Evolutionary conservation across 2,113 vertebrate species (phyloP).

Genomic region (Chaetops frenatus): DNA sequence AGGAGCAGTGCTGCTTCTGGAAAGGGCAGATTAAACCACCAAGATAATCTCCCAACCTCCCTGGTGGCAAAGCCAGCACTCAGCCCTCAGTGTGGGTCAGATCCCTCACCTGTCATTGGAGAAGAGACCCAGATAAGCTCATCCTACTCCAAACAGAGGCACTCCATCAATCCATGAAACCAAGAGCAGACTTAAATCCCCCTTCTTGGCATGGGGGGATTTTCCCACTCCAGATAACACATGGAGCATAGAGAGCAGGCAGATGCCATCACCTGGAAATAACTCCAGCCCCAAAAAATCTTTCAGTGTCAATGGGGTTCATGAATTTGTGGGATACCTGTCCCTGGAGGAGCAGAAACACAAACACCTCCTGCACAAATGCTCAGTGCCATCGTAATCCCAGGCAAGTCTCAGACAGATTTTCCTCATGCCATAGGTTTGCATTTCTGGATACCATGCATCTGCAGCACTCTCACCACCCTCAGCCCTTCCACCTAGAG

Average conservation of each 20-base stretch:
- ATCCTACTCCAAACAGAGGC: neutral
- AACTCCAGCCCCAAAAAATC: neutral
- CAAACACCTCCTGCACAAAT: neutral
- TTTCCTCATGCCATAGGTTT: neutral
- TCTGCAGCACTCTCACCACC: neutral
- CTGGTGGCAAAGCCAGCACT: neutral
- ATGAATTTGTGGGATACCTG: neutral
- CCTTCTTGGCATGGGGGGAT: neutral
- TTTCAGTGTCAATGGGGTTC: accelerated
- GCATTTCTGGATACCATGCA: neutral
- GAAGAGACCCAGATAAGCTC: neutral
- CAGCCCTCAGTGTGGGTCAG: neutral
- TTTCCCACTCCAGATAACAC: neutral
- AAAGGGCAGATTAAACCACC: neutral
- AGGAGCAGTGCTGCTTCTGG: accelerated
- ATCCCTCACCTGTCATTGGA: neutral
- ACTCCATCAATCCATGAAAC: neutral
- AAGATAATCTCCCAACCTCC: neutral
- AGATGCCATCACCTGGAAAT: neutral
- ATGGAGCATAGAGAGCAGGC: accelerated
- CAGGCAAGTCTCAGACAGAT: accelerated
- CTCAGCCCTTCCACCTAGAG: neutral
- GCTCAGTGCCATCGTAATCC: neutral
- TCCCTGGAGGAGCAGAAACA: neutral
- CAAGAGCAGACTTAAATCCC: neutral